A percentile compares a stretch with the other conserved stretches of the same genome.
Conservation (phyloP, 2,888 invertebrate genomes). For the Dascillus cervinus region DNA sequence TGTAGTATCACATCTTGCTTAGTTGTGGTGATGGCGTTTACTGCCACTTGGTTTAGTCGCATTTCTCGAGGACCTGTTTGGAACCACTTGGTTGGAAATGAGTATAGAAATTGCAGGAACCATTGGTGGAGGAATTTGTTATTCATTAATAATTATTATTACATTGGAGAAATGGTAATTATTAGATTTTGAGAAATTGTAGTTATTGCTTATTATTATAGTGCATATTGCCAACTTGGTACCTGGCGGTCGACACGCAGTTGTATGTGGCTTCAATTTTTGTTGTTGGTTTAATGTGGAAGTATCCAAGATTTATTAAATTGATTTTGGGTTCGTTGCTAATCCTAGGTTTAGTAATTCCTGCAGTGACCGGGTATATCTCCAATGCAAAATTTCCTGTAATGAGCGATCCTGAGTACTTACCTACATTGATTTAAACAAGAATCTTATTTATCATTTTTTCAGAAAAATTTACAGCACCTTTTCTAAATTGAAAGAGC, state of each 20-base stretch:
- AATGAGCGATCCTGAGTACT: no score
- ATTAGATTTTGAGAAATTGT: no score
- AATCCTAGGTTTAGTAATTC: no score
- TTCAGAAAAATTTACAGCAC: no score
- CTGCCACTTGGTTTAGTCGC: conserved; percentile 24
- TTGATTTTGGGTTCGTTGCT: no score
- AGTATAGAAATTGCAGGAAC: conserved; percentile 24
- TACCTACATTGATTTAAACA: no score
- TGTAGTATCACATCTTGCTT: no score
- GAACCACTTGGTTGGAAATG: conserved; percentile 21
- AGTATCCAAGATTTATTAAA: conserved; percentile 15
- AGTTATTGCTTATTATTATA: no score
- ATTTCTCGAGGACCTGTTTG: conserved; percentile 24
- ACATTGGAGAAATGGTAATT: conserved; percentile 22
- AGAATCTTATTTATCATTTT: no score
- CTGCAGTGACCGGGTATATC: no score
- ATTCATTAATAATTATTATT: conserved; percentile 26
- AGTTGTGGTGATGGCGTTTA: conserved; percentile 18
- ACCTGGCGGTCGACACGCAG: conserved; percentile 37
- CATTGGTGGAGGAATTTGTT: conserved; percentile 28
- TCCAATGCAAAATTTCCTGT: no score
- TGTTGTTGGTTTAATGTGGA: conserved; percentile 27
- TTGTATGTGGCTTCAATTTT: conserved; percentile 33
- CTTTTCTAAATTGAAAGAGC: no score
- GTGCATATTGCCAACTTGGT: conserved; percentile 37